These are phyloP conservation scores for Rhineura floridana DNA, from an alignment of 2,113 vertebrate genomes.

Conservation along the genomic window DNA sequence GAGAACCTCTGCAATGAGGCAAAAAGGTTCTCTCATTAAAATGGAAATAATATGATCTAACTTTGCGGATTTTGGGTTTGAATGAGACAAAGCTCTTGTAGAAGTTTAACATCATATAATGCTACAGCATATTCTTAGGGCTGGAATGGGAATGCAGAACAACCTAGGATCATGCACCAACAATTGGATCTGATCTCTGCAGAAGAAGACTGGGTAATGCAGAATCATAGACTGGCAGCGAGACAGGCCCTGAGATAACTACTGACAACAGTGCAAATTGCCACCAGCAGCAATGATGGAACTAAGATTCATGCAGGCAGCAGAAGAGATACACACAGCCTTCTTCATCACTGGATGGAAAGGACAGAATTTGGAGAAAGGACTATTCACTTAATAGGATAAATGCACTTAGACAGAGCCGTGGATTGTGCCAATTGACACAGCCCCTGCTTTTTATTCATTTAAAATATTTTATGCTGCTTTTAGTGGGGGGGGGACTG, in stretches of 20 bases:
- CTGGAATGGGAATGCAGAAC: not conserved
- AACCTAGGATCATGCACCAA: not conserved
- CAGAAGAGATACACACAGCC: not conserved
- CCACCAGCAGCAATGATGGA: not conserved
- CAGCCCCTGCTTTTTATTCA: too few species aligned
- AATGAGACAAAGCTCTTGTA: not conserved
- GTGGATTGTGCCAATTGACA: not conserved
- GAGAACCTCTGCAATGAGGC: not conserved
- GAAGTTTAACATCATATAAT: not conserved
- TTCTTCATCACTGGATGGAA: not conserved
- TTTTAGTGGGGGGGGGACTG: too few species aligned
- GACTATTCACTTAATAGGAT: not conserved
- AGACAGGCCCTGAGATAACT: not conserved
- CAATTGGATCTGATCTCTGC: not conserved
- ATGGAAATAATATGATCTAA: not conserved
- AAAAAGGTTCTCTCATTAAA: not conserved
- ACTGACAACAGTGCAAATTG: not conserved
- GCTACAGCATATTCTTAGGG: not conserved
- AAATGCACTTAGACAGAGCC: not conserved
- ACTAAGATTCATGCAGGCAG: not conserved
- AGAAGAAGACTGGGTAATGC: not conserved
- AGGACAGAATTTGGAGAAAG: not conserved
- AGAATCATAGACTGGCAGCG: not conserved
- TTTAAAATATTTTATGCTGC: too few species aligned
- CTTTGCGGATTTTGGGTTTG: not conserved